Percentiles rank a stretch among this genome's conserved stretches.
These are phyloP conservation scores for Siphonodentalium dalli DNA, from an alignment of 2,888 invertebrate species.

Conservation along the genomic window DNA sequence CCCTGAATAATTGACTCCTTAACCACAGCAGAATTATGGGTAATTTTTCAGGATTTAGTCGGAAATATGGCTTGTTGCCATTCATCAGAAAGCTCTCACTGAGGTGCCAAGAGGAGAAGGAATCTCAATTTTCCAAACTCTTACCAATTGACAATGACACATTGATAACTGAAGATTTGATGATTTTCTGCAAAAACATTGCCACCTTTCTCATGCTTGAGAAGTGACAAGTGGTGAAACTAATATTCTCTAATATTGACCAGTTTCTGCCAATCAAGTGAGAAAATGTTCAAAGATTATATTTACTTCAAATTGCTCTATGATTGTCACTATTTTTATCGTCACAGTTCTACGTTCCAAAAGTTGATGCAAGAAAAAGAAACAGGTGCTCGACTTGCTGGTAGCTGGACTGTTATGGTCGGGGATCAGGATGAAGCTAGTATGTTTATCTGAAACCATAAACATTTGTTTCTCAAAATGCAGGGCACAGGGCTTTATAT, in stretches of 20 bases:
- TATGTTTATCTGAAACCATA: slow-evolving; percentile 33
- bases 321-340: slow-evolving; percentile 3
- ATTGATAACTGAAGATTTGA: too few species aligned
- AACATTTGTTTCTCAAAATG: too few species aligned
- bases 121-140: too few species aligned
- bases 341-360: slow-evolving; percentile 58
- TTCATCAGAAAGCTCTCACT: too few species aligned
- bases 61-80: neutral
- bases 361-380: slow-evolving; percentile 72
- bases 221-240: too few species aligned
- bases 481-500: too few species aligned
- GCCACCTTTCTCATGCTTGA: too few species aligned
- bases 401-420: slow-evolving; percentile 94
- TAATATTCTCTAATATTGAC: neutral
- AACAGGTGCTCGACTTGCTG: slow-evolving; percentile 85
- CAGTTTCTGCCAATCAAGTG: neutral
- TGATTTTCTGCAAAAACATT: neutral
- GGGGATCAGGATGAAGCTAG: slow-evolving; percentile 95
- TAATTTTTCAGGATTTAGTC: too few species aligned
- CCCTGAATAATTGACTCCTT: too few species aligned
- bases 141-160: too few species aligned
- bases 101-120: too few species aligned
- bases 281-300: neutral
- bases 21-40: too few species aligned
- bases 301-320: neutral